Percentiles rank a stretch among this genome's conserved stretches.
Evolutionary conservation across 30 jellyfish, hydroid and myxozoan species (phyloP).

Genomic region (Sanderia malayensis): DNA sequence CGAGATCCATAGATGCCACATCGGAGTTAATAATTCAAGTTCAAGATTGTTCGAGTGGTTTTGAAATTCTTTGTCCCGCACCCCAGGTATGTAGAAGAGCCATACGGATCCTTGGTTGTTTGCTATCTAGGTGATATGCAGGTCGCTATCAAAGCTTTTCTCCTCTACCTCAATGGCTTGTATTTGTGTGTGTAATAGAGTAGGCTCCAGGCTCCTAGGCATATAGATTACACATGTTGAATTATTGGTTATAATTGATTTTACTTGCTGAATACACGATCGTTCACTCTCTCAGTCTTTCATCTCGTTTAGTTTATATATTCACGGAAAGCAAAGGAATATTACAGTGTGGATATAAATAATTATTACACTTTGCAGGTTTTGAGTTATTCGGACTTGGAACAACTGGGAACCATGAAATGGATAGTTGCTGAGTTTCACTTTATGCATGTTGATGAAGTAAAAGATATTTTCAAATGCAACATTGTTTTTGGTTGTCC

Average conservation of each 20-base stretch:
- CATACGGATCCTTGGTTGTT: too few species aligned
- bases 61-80: constrained; percentile 19
- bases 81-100: constrained; percentile 52
- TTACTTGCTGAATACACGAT: too few species aligned
- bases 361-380: background rate
- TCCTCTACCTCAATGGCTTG: background rate
- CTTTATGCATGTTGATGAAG: constrained; percentile 28
- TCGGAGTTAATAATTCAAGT: constrained; percentile 22
- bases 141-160: background rate
- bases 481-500: background rate
- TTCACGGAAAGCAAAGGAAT: too few species aligned
- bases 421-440: constrained; percentile 52
- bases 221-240: too few species aligned
- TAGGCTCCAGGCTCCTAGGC: background rate
- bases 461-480: constrained; percentile 23
- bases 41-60: constrained; percentile 21
- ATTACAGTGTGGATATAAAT: background rate
- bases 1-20: constrained; percentile 30
- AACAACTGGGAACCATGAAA: constrained; percentile 31
- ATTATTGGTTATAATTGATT: too few species aligned
- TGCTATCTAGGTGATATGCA: background rate
- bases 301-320: too few species aligned
- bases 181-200: background rate
- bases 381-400: constrained; percentile 26
- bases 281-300: too few species aligned